Conservation (phyloP, 2,113 vertebrate species). For the Orycteropus afer region DNA sequence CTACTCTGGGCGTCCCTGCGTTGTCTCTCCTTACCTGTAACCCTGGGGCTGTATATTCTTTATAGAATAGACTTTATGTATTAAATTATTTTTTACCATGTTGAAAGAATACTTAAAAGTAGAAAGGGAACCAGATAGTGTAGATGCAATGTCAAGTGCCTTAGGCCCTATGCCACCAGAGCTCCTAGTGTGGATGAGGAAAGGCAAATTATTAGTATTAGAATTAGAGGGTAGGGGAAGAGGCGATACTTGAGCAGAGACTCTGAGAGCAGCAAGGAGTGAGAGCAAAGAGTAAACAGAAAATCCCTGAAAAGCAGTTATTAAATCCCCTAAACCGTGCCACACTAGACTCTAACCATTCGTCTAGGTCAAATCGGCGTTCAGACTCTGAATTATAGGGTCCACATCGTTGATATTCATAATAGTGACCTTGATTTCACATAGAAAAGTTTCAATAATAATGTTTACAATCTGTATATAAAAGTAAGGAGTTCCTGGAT, state of each 20-base stretch:
- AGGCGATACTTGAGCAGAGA: not conserved
- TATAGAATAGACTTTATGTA: too few relatives aligned
- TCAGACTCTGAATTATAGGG: not conserved
- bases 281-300: not conserved
- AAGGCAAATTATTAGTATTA: not conserved
- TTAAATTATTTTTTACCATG: not conserved
- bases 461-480: slow-evolving; percentile 23
- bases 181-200: too few relatives aligned
- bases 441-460: not conserved
- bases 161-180: too few relatives aligned
- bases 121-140: not conserved
- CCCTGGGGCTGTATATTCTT: too few relatives aligned
- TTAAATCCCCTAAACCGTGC: not conserved
- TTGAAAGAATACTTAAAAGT: not conserved
- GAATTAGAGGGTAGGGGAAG: not conserved
- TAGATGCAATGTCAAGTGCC: too few relatives aligned
- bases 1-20: too few relatives aligned
- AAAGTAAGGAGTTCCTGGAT: too few relatives aligned
- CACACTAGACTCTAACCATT: not conserved
- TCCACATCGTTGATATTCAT: not conserved
- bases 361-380: not conserved
- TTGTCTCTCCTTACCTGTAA: too few relatives aligned
- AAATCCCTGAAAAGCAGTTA: not conserved
- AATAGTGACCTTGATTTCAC: not conserved
- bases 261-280: not conserved